A percentile compares a stretch with the other conserved stretches of the same genome.
These are phyloP conservation scores for Remorina albescens DNA, from an alignment of 2,797 vertebrate genomes.

Conservation along the genomic window DNA sequence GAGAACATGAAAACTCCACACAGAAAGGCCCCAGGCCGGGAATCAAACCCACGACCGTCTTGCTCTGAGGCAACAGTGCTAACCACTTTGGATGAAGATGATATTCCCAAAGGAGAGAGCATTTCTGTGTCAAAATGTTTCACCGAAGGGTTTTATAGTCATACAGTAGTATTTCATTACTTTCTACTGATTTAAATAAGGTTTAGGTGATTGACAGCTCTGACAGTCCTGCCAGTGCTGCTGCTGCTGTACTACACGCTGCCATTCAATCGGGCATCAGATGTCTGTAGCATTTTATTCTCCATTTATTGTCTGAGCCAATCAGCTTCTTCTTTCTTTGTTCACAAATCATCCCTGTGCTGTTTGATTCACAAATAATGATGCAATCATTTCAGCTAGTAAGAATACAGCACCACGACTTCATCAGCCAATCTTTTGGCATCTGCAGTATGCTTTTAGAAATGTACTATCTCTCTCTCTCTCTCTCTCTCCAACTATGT, in stretches of 20 bases:
- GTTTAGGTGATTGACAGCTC: constrained; percentile 44
- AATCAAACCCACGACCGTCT: no score
- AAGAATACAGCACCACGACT: not conserved
- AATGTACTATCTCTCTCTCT: not conserved
- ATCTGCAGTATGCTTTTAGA: not conserved
- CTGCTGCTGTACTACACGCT: constrained; percentile 14
- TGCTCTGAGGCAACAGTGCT: no score
- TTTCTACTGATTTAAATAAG: constrained; percentile 49
- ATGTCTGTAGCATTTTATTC: constrained; percentile 11
- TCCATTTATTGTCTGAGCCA: not conserved
- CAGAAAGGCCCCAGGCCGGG: no score
- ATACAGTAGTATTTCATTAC: constrained; percentile 45
- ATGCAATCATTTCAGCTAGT: constrained; percentile 7
- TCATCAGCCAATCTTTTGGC: not conserved
- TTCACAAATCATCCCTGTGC: constrained; percentile 6
- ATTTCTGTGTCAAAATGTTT: constrained; percentile 30
- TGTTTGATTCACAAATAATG: constrained; percentile 2
- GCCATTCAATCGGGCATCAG: not conserved
- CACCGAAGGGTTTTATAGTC: constrained; percentile 5
- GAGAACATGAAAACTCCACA: no score
- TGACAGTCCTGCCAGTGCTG: constrained; percentile 26
- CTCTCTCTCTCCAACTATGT: not conserved
- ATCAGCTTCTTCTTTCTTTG: constrained; percentile 5
- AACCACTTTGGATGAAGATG: not conserved
- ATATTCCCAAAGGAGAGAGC: constrained; percentile 4